Base-by-base conservation (phyloP, 2,888 invertebrate genomes). In the Perithous albicinctus region DNA sequence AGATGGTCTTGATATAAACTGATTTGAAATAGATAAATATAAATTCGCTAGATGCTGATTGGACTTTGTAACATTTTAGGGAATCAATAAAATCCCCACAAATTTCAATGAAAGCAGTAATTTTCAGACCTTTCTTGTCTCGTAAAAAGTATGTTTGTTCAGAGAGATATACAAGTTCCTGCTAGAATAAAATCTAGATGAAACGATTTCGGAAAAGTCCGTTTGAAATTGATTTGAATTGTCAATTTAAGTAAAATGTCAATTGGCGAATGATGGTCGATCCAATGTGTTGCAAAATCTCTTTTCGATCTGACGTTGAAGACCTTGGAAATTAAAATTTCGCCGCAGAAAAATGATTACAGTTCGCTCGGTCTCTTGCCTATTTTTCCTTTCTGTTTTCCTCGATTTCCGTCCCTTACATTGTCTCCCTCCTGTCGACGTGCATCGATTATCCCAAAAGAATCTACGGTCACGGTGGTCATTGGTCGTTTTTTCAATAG, bases 401-500 rank as follows among this genome's bases (percentile, higher is more conserved):
- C 20, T 35, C 29, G 18, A 18, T 54, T 64, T 54, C 63, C 67
- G 26, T 48, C 43, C 78, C 75, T 43, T 72, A 54, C 61, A 23
- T 23, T 67, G 32, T 48, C 69, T 15, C 43, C 10, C 29, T 23
- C 43, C 61, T n/a, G 32, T 43, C 66, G 18, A 70, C 41, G 66
- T 59, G 46, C 41, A 64, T 73, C 41, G 48, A 72, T 73, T 69
- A 81, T 81, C 77, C 61, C 32, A 15, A 18, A 67, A 38, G 74
- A 67, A 81, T 81, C 80, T 63, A 38, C 77, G 61, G 67, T 73
- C 77, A 81, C 67, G 80, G 77, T 81, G 80, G 80, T 63, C 80
- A 81, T 81, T 46, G 73, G 66, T 67, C 18, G 8, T 23, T 56
- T 41, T n/a, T 43, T 10, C 38, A 5, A 29, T 43, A 43, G 41